Evolutionary conservation across 2,888 invertebrate species (phyloP), one percentile per base, ranked within the genome.

Genomic region (Limnephilus auricula): DNA sequence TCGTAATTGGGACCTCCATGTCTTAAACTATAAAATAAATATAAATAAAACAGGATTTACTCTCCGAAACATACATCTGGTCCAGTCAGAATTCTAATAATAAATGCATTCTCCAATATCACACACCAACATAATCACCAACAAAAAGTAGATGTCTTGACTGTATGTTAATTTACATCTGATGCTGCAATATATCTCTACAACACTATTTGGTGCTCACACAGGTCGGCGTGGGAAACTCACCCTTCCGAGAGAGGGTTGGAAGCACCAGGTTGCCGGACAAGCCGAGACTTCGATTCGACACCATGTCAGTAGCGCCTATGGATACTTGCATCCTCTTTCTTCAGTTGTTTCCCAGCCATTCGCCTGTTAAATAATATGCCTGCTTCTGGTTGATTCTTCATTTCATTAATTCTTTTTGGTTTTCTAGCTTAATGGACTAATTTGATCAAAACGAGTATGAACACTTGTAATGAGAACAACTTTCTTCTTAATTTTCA

Each of bases 241-340:
- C 98, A 94, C 98, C 98, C 94, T 98, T 98, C 96, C 97, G 98
- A 94, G 99, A 98, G 95, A 97, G 98, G 93, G 96, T 98, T 93
- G 98, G 98, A 95, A 98, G 98, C 96, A 98, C 98, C 94, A 97
- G 98, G 92, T 96, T 98, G 94, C 97, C 98, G 93, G 98, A 98
- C 95, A 96, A 98, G 95, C 98, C 98, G 95, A 97, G 98, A 97
- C 98, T 98, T 95, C 98, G 98, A 98, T 98, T 97, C 95, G 97
- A 96, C 94, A 95, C 95, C 94, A 95, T 96, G 96, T 96, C 95
- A 96, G 96, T 96, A 96, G 94, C 82, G 82, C 80, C 34, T 37
- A 34, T 50, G 82, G 79, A 92, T 50, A 79, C 80, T 78, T 79
- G 91, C 83, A 91, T 83, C 89, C 89, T n/a, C n/a, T 83, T 93